These are phyloP conservation scores for Chaenogobius annularis DNA, from an alignment of 2,113 vertebrate genomes.

Conservation along the genomic window DNA sequence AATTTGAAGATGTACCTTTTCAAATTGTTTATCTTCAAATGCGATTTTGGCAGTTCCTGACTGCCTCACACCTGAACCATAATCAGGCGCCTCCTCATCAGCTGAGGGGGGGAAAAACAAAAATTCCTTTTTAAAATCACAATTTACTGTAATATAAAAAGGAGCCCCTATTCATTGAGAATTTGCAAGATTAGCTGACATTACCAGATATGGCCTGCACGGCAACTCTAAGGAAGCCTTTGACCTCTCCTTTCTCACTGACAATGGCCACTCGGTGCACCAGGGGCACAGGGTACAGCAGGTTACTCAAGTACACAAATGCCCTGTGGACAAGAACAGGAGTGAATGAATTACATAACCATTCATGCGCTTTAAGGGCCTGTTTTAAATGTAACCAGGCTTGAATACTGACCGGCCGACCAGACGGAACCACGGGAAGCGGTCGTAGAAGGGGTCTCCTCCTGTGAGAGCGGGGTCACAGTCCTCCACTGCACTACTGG, in stretches of 20 bases:
- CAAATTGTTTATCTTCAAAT: slow-evolving; percentile 96
- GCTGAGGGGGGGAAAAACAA: slow-evolving; percentile 67
- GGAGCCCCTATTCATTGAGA: background rate
- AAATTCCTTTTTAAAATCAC: background rate
- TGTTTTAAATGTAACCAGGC: background rate
- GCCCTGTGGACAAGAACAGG: slow-evolving; percentile 80
- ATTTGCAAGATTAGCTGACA: background rate
- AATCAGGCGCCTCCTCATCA: slow-evolving; percentile 96
- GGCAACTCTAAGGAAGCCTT: slow-evolving; percentile 94
- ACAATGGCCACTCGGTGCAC: slow-evolving; percentile 96
- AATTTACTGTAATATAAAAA: no score
- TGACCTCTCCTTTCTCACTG: slow-evolving; percentile 97
- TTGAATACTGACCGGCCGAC: slow-evolving; percentile 87
- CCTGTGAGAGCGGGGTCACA: slow-evolving; percentile 92
- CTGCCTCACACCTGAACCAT: slow-evolving; percentile 92
- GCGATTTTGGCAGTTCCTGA: slow-evolving; percentile 96
- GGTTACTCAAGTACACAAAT: slow-evolving; percentile 97
- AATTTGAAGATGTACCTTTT: slow-evolving; percentile 83
- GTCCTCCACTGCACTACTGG: slow-evolving; percentile 89
- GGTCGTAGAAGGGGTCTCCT: slow-evolving; percentile 97
- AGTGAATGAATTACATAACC: background rate
- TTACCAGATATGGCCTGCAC: slow-evolving; percentile 97
- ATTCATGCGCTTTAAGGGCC: background rate
- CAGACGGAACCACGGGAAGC: slow-evolving; percentile 98
- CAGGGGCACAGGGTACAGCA: slow-evolving; percentile 94